Evolutionary conservation across 2,113 vertebrate genomes (phyloP).

Genomic region (Seriola rivoliana): DNA sequence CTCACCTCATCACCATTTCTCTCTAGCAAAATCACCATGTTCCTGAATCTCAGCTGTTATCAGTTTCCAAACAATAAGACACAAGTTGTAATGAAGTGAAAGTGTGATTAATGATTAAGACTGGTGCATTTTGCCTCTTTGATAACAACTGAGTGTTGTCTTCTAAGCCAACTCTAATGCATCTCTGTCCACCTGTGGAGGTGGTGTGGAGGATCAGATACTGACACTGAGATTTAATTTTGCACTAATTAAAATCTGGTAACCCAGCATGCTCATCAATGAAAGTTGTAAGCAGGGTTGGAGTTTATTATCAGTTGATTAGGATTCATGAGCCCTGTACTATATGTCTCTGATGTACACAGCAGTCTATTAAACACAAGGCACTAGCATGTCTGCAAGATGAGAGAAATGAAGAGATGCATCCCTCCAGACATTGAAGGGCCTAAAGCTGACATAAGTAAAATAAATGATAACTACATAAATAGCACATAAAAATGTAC

Average conservation of each 20-base stretch:
- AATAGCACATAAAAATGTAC: neutral
- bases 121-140: neutral
- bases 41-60: neutral
- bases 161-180: neutral
- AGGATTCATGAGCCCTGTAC: neutral
- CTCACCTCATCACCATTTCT: no score
- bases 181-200: constrained; percentile 4
- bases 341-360: neutral
- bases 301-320: constrained; percentile 1
- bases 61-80: neutral
- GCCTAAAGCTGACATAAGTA: neutral
- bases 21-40: no score
- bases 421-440: neutral
- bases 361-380: neutral
- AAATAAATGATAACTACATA: neutral
- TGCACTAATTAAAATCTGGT: constrained; percentile 43
- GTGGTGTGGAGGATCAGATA: neutral
- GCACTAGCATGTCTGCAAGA: neutral
- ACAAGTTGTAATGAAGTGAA: neutral
- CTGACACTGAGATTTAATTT: neutral
- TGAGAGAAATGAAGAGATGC: neutral
- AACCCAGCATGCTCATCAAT: constrained; percentile 3
- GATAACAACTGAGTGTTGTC: neutral
- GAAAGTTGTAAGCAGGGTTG: neutral
- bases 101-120: neutral